A percentile compares a stretch with the other conserved stretches of the same genome.
phyloP scores from a whole-genome alignment of 2,888 invertebrate genomes.

The Caenorhabditis sp. region DNA sequence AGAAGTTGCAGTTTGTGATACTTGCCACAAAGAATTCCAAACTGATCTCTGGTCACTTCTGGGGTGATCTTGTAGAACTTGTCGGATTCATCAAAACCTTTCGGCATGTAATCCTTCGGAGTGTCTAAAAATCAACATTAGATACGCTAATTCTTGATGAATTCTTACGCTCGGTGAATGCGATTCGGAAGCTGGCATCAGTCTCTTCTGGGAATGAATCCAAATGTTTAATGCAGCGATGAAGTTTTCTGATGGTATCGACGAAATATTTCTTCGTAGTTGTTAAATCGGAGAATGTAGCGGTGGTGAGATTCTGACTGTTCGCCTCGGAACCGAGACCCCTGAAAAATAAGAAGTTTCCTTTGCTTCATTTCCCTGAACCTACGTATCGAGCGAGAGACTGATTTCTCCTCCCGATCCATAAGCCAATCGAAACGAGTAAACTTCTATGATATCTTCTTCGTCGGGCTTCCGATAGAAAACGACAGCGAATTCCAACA shows the following conservation, averaged over 20 bases:
- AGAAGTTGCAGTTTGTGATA: slow-evolving; percentile 48
- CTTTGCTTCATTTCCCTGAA: neutral
- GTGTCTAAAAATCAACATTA: slow-evolving; percentile 25
- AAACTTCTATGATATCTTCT: slow-evolving; percentile 53
- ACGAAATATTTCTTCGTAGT: slow-evolving; percentile 17
- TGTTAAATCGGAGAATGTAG: slow-evolving; percentile 24
- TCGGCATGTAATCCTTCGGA: slow-evolving; percentile 44
- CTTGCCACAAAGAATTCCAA: slow-evolving; percentile 45
- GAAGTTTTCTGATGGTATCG: slow-evolving; percentile 28
- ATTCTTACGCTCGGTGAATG: slow-evolving; percentile 39
- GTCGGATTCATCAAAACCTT: slow-evolving; percentile 25
- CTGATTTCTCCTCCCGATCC: slow-evolving; percentile 26
- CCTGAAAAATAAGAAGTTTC: slow-evolving; percentile 6
- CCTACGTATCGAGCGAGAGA: slow-evolving; percentile 42
- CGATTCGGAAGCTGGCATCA: slow-evolving; percentile 54
- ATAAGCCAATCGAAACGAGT: slow-evolving; percentile 43
- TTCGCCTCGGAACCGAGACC: slow-evolving; percentile 8
- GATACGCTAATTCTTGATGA: neutral
- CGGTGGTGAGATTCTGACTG: slow-evolving; percentile 23
- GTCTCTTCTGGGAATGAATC: slow-evolving; percentile 28
- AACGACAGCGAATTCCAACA: slow-evolving; percentile 54
- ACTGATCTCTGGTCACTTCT: neutral
- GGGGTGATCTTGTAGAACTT: slow-evolving; percentile 9
- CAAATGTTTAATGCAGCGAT: slow-evolving; percentile 31
- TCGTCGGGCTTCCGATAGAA: slow-evolving; percentile 49